A percentile compares a stretch with the other conserved stretches of the same genome.
Conservation (phyloP, 1,140 invertebrate genomes). For the Dendrolimus punctatus region DNA sequence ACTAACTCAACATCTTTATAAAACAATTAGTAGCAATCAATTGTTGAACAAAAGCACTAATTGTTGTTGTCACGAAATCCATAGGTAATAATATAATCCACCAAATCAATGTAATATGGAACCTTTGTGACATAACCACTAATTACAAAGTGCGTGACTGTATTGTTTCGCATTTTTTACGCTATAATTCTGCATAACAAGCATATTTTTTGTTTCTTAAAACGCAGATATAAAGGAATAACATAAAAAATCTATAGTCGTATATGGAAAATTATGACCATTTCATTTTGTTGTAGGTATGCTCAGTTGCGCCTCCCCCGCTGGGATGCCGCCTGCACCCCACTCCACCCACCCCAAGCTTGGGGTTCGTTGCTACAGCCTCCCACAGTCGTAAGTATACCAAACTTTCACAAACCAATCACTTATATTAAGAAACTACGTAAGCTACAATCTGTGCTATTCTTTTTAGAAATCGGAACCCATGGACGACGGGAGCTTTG, state of each 20-base stretch:
- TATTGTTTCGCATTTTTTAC: slow-evolving; percentile 16
- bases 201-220: slow-evolving; percentile 6
- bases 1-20: too few species aligned
- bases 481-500: slow-evolving; percentile 55
- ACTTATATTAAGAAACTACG: not conserved
- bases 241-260: not conserved
- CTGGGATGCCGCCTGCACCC: slow-evolving; percentile 51
- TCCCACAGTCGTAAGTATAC: slow-evolving; percentile 44
- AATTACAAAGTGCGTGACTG: slow-evolving; percentile 11
- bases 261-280: slow-evolving; percentile 2
- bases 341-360: slow-evolving; percentile 36
- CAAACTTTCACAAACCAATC: not conserved
- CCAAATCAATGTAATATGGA: too few species aligned
- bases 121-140: too few species aligned
- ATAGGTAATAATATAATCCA: too few species aligned
- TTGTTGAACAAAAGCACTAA: too few species aligned
- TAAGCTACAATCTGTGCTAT: not conserved
- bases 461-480: slow-evolving; percentile 61
- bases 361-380: slow-evolving; percentile 45
- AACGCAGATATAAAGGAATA: not conserved
- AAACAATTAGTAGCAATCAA: too few species aligned
- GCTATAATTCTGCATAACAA: not conserved
- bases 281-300: slow-evolving; percentile 33
- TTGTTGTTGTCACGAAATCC: too few species aligned
- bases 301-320: slow-evolving; percentile 56